phyloP scores from a whole-genome alignment of 2,888 invertebrate genomes.

The Sphaerophoria rueppellii region DNA sequence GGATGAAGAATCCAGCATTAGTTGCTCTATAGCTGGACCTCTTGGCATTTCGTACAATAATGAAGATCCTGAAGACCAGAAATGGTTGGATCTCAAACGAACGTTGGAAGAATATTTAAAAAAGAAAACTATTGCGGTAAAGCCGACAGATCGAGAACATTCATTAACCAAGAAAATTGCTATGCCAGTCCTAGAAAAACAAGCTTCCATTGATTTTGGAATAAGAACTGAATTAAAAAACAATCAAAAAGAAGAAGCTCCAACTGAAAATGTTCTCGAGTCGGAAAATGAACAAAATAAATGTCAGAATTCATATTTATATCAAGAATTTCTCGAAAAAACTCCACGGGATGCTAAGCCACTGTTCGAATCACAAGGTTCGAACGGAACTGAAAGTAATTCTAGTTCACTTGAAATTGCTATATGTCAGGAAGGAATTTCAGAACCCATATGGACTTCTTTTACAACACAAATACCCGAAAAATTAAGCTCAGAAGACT shows the following conservation, averaged over 20 bases:
- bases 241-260: conserved; percentile 82
- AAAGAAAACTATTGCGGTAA: too few species aligned
- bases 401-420: conserved; percentile 89
- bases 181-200: conserved; percentile 86
- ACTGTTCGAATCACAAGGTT: conserved; percentile 86
- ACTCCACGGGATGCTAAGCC: conserved; percentile 79
- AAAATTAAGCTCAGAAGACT: conserved; percentile 93
- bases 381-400: conserved; percentile 89
- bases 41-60: conserved; percentile 90
- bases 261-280: conserved; percentile 79
- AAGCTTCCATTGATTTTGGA: conserved; percentile 86
- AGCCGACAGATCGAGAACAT: too few species aligned
- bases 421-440: conserved; percentile 85
- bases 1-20: conserved; percentile 89
- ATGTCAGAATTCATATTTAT: conserved; percentile 83
- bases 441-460: conserved; percentile 89
- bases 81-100: conserved; percentile 83
- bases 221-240: conserved; percentile 83
- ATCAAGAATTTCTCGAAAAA: conserved; percentile 80
- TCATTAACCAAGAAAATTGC: conserved; percentile 79
- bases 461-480: conserved; percentile 93
- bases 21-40: conserved; percentile 91
- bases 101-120: too few species aligned
- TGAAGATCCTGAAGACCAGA: conserved; percentile 85
- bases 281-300: conserved; percentile 86